Conservation (phyloP, 2,113 vertebrate genomes). For the Gambusia affinis region DNA sequence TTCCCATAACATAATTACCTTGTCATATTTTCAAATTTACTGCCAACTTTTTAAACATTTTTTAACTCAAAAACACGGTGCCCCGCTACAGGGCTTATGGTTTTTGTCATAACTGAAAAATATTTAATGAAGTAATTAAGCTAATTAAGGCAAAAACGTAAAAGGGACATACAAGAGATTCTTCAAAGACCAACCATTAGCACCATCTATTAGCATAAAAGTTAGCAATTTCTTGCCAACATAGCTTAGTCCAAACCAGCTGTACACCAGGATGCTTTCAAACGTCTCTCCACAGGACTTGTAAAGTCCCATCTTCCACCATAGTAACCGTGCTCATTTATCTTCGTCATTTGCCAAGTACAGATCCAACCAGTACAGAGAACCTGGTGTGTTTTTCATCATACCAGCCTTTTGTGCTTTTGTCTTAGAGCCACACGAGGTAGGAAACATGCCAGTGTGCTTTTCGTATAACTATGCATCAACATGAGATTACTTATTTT, state of each 20-base stretch:
- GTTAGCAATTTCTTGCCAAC: conserved; percentile 30
- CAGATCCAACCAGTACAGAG: conserved; percentile 46
- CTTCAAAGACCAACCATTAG: background rate
- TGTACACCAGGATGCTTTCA: conserved; percentile 27
- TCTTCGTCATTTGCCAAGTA: conserved; percentile 75
- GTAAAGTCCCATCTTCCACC: conserved; percentile 60
- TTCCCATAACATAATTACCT: too few relatives aligned
- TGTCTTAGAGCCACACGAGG: conserved; percentile 48
- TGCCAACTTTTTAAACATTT: too few relatives aligned
- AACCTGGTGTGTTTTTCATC: conserved; percentile 61
- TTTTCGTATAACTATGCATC: conserved; percentile 26
- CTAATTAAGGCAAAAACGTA: background rate
- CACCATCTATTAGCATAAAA: background rate
- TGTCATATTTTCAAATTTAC: too few relatives aligned
- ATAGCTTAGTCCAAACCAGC: background rate
- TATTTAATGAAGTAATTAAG: background rate
- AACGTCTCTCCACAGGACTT: conserved; percentile 58
- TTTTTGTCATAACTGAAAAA: too few relatives aligned
- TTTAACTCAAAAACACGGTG: too few relatives aligned
- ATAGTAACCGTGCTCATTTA: conserved; percentile 71
- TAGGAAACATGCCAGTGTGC: conserved; percentile 43
- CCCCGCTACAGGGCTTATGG: too few relatives aligned
- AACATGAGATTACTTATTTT: conserved; percentile 18
- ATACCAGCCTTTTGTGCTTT: conserved; percentile 52
- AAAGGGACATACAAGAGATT: background rate